Evolutionary conservation across 2,113 vertebrate genomes (phyloP), one percentile per base, ranked within the genome.

Genomic region (Saguinus imperator): DNA sequence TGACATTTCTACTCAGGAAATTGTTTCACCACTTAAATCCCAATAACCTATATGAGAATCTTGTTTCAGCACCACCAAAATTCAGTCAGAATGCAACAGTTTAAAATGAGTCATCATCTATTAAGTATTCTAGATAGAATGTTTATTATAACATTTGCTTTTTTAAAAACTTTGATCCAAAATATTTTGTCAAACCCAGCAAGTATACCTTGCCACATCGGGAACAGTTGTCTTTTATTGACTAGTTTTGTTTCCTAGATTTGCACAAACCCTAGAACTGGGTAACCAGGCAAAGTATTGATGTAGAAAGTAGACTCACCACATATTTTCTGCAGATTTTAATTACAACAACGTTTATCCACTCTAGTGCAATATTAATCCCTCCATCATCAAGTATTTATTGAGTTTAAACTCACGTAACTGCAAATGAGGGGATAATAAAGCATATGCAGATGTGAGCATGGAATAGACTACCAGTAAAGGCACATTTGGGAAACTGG

Each of bases 251-350:
- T 43, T 52, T 83, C 25, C 9, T 17, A 80, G 55, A 84, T 76
- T 84, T 94, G 45, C 20, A 29, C 21, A 75, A 20, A 2, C 3
- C 32, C 11, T 68, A 21, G 9, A 8, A 50, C 8, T 23, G 40
- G 1, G 76, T 48, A 23, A 35, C 37, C 29, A 2, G 21, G 82
- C 68, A 40, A n/a, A 35, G 35, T 3, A 0, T 52, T 75, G 45
- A 27, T 92, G 9, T 35, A 55, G 35, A 89, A 79, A 83, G 23
- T 32, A 27, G 43, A 52, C 16, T 45, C 18, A 29, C 0, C 70
- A n/a, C 13, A 18, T 64, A 17, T 86, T 92, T 83, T 94, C 80
- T 57, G 23, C 37, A 94, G 70, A 89, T 61, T 94, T 96, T 89
- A 82, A 91, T 92, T 83, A 85, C 25, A 64, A 14, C 12, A n/a